Conservation (phyloP, 2,113 vertebrate genomes). For the Neolamprologus caudopunctatus region DNA sequence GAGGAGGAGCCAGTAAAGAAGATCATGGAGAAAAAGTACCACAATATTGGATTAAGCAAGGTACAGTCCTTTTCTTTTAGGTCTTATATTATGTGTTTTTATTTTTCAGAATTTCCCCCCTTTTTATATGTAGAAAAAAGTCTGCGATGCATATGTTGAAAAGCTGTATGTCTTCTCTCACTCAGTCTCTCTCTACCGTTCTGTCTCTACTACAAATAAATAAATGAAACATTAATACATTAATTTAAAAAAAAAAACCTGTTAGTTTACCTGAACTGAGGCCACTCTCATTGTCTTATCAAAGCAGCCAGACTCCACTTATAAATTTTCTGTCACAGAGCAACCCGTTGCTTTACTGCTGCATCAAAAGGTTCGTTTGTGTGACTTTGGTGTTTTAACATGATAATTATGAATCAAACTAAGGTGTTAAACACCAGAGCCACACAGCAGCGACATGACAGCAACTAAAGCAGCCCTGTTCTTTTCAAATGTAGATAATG, state of each 20-base stretch:
- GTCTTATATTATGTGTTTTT: not conserved
- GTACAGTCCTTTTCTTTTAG: conserved; percentile 56
- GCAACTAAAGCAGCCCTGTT: not conserved
- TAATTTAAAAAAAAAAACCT: fast-evolving
- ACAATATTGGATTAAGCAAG: conserved; percentile 97
- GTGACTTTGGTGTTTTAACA: not conserved
- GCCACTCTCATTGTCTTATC: not conserved
- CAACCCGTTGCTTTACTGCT: not conserved
- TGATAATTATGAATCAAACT: not conserved
- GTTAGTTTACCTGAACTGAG: not conserved
- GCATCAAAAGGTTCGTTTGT: not conserved
- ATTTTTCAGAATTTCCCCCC: not conserved
- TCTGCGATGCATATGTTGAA: not conserved
- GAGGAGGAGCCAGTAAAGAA: conserved; percentile 95
- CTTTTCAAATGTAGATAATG: not conserved
- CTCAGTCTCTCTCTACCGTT: not conserved
- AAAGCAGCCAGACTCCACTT: not conserved
- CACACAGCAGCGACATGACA: not conserved
- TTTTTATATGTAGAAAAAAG: not conserved
- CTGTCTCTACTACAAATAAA: not conserved
- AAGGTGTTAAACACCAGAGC: not conserved
- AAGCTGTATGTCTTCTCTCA: not conserved
- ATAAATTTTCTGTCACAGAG: not conserved
- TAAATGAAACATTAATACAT: not conserved
- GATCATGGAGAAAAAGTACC: conserved; percentile 99